Evolutionary conservation across 2,888 invertebrate species (phyloP).

Genomic region (Lithophane leautieri): DNA sequence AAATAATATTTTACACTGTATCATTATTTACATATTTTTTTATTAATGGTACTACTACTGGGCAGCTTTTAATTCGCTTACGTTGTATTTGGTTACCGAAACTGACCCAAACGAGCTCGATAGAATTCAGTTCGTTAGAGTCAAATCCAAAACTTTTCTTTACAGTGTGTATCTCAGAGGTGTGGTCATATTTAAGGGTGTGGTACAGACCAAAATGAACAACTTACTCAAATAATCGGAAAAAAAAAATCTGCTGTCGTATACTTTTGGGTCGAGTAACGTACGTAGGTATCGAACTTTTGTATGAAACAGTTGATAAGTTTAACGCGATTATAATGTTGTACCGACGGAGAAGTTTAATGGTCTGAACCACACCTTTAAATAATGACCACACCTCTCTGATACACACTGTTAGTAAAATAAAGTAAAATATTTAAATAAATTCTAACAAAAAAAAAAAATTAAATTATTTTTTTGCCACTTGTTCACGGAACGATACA

Average conservation of each 20-base stretch:
- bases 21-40: background rate
- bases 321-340: background rate
- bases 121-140: background rate
- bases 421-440: background rate
- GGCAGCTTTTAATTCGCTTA: background rate
- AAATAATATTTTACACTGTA: background rate
- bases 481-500: slow-evolving; percentile 56
- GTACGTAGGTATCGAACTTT: background rate
- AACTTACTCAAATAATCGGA: too few relatives aligned
- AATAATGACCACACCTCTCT: too few relatives aligned
- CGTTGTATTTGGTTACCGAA: background rate
- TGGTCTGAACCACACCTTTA: background rate
- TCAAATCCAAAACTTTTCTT: background rate
- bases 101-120: background rate
- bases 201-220: too few relatives aligned
- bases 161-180: background rate
- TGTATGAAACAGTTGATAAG: background rate
- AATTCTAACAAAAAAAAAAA: too few relatives aligned
- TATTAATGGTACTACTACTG: background rate
- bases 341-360: background rate
- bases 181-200: too few relatives aligned
- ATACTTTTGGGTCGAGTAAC: background rate
- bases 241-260: background rate
- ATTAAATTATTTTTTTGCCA: background rate
- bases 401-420: background rate